Base-by-base conservation (phyloP, 2,113 vertebrate species). In the Cavia porcellus region DNA sequence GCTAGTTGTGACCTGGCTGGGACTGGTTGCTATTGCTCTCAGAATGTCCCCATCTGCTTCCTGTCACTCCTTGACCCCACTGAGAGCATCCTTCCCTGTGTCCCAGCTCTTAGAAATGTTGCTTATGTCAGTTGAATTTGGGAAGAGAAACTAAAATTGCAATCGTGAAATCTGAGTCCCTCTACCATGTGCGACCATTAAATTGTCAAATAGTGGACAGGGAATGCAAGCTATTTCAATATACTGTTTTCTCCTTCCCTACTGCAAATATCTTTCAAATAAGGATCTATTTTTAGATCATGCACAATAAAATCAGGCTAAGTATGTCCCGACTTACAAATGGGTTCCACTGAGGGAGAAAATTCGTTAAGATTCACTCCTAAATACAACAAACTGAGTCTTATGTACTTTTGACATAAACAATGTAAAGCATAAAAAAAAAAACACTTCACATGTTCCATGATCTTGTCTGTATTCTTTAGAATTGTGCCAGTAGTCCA, bases 201-300 rank as follows among this genome's bases (percentile, higher is more conserved):
- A 28, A 70, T 5, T 90, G 90, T 83, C 72, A 70, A 22, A 85
- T 61, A 79, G 74, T 74, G 8, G 22, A 52, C 0, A 94, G 32
- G 45, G 55, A 80, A 93, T 47, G 45, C 6, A 59, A 79, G 68
- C 24, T 25, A 93, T 72, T 93, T 81, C 68, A 47, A 14, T n/a
- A 70, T 13, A 15, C 13, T 87, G 45, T 75, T 74, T 90, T 77
- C 32, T 38, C 72, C 59, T 72, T 50, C 38, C 45, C 28, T 62
- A n/a, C n/a, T 20, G 30, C 30, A 81, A 80, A 30, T 89, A 79
- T 15, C 64, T 85, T 95, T 90, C 57, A 92, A 74, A 88, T 86
- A 47, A 74, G 59, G 28, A 74, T 68, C 22, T 50, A 35, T 50
- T 92, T 62, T 38, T 64, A 17, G 45, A 85, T 74, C 32, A 52